Conservation (phyloP, 2,888 invertebrate species). For the Harpalus rufipes region DNA sequence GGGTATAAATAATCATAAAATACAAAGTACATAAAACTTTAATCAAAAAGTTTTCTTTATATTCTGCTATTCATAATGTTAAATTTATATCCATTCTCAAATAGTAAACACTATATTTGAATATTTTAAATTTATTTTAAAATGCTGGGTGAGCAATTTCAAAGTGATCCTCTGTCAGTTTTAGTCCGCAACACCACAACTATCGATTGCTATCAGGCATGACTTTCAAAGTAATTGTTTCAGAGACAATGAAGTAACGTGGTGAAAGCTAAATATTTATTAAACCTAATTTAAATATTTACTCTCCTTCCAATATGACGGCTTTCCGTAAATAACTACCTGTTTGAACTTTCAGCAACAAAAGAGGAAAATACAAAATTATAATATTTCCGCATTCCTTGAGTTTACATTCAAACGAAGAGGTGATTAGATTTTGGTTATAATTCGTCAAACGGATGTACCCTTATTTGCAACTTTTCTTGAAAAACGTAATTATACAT, state of each 20-base stretch:
- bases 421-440: too few relatives aligned
- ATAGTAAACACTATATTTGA: too few relatives aligned
- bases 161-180: slow-evolving; percentile 14
- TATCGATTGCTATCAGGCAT: slow-evolving; percentile 31
- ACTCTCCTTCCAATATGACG: slow-evolving; percentile 21
- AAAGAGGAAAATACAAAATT: neutral
- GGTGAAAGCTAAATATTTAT: slow-evolving; percentile 51
- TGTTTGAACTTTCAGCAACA: slow-evolving; percentile 1
- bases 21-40: too few relatives aligned
- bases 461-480: too few relatives aligned
- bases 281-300: slow-evolving; percentile 52
- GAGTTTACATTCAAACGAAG: too few relatives aligned
- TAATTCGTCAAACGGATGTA: too few relatives aligned
- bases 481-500: too few relatives aligned
- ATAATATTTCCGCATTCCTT: too few relatives aligned
- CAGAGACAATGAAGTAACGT: slow-evolving; percentile 18
- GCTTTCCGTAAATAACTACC: slow-evolving; percentile 5
- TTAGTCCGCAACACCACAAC: neutral
- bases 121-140: neutral
- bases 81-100: too few relatives aligned
- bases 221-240: neutral
- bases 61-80: too few relatives aligned
- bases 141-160: neutral
- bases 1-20: too few relatives aligned
- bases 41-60: too few relatives aligned